These are phyloP conservation scores for Paratilapia polleni DNA, from an alignment of 2,113 vertebrate genomes.

Conservation along the genomic window DNA sequence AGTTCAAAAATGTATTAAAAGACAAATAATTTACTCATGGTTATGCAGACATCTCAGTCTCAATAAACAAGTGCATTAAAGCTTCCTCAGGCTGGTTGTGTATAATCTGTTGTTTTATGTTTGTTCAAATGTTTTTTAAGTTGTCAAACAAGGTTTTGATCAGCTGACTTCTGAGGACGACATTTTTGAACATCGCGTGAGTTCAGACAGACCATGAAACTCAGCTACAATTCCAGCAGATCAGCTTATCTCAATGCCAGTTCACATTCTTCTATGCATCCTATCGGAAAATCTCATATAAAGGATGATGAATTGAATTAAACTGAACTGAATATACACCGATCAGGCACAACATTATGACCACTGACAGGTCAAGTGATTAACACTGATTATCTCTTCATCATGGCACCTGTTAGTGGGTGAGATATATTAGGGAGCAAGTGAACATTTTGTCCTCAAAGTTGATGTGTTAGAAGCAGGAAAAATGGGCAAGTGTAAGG, in stretches of 20 bases:
- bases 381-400: too few species aligned
- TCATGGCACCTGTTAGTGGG: too few species aligned
- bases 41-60: not conserved
- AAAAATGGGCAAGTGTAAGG: too few species aligned
- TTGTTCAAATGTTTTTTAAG: not conserved
- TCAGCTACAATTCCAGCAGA: not conserved
- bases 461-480: too few species aligned
- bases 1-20: not conserved
- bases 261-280: not conserved
- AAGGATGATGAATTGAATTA: too few species aligned
- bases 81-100: not conserved
- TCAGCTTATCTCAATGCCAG: not conserved
- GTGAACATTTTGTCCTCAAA: too few species aligned
- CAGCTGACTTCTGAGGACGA: not conserved
- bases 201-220: not conserved
- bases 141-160: not conserved
- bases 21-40: not conserved
- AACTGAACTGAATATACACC: too few species aligned
- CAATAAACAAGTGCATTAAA: not conserved
- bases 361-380: too few species aligned
- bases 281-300: fast-evolving
- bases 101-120: not conserved
- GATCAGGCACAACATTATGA: too few species aligned
- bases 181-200: not conserved
- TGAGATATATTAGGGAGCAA: too few species aligned